Percentiles rank a stretch among this genome's conserved stretches.
Conservation (phyloP, 1,140 invertebrate genomes). For the Campoletis sonorensis region DNA sequence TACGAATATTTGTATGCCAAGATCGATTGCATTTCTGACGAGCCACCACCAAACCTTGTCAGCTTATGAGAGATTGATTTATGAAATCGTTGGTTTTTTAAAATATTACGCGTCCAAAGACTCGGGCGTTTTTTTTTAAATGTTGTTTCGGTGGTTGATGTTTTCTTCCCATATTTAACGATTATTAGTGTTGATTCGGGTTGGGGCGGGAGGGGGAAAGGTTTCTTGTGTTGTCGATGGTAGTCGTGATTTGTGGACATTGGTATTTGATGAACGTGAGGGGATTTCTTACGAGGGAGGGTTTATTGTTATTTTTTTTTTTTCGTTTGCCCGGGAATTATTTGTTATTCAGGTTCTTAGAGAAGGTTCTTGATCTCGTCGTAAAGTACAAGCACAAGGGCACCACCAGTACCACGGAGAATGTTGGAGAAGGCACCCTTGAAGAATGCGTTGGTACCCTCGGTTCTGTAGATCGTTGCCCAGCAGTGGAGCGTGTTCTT, state of each 20-base stretch:
- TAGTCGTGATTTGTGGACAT: conserved; percentile 47
- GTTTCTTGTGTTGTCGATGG: conserved; percentile 46
- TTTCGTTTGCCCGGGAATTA: conserved; percentile 8
- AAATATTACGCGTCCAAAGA: conserved; percentile 22
- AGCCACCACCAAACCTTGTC: conserved; percentile 62
- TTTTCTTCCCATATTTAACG: conserved; percentile 4
- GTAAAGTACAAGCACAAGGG: conserved; percentile 87
- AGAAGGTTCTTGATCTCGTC: conserved; percentile 86
- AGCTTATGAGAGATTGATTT: conserved; percentile 54
- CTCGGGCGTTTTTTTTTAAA: conserved; percentile 39
- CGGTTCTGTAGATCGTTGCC: conserved; percentile 81
- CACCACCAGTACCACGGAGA: conserved; percentile 87
- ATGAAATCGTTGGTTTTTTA: conserved; percentile 59
- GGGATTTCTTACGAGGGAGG: conserved; percentile 39
- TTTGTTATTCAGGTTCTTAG: conserved; percentile 60
- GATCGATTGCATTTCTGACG: conserved; percentile 61
- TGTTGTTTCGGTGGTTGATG: not conserved
- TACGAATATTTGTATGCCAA: conserved; percentile 54
- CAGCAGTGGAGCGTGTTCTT: conserved; percentile 86
- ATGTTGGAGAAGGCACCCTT: conserved; percentile 90
- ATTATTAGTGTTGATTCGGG: conserved; percentile 9
- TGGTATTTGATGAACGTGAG: conserved; percentile 40
- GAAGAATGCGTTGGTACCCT: conserved; percentile 86
- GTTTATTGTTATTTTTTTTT: conserved; percentile 19
- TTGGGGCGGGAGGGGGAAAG: not conserved